Conservation (phyloP, 2,888 invertebrate genomes). For the Podotricha telesiphe region DNA sequence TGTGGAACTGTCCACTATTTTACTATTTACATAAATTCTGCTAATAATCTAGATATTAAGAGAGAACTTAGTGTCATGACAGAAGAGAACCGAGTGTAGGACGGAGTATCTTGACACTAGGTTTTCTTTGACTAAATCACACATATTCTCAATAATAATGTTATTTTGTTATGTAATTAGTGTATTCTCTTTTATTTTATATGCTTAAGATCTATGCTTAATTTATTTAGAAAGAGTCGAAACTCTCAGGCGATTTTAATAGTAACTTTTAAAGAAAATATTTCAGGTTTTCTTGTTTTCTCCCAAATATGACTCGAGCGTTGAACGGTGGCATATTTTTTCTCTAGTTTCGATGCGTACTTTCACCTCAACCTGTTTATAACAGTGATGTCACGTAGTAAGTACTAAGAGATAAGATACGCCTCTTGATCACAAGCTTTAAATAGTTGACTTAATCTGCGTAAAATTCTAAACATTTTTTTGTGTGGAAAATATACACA, state of each 20-base stretch:
- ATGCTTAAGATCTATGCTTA: too few species aligned
- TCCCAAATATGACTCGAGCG: conserved; percentile 19
- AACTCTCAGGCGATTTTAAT: not conserved
- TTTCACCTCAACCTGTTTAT: conserved; percentile 36
- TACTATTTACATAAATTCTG: too few species aligned
- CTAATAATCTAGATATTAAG: too few species aligned
- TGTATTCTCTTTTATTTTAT: too few species aligned
- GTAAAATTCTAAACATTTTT: not conserved
- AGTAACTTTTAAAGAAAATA: conserved; percentile 5
- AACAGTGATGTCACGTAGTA: conserved; percentile 31
- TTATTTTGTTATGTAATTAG: not conserved
- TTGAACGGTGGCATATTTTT: conserved; percentile 18
- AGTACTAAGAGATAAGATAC: conserved; percentile 15
- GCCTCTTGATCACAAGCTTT: not conserved
- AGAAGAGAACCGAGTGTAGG: too few species aligned
- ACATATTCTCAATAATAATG: not conserved
- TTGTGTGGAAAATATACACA: not conserved
- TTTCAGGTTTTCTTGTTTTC: conserved; percentile 25
- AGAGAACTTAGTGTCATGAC: too few species aligned
- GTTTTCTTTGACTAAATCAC: too few species aligned
- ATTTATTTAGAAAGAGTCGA: too few species aligned
- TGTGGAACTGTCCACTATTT: too few species aligned
- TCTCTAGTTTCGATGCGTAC: conserved; percentile 28
- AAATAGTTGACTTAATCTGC: not conserved
- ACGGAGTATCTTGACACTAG: too few species aligned